phyloP scores from a whole-genome alignment of 2,797 vertebrate genomes.

The Cossypha niveicapilla region DNA sequence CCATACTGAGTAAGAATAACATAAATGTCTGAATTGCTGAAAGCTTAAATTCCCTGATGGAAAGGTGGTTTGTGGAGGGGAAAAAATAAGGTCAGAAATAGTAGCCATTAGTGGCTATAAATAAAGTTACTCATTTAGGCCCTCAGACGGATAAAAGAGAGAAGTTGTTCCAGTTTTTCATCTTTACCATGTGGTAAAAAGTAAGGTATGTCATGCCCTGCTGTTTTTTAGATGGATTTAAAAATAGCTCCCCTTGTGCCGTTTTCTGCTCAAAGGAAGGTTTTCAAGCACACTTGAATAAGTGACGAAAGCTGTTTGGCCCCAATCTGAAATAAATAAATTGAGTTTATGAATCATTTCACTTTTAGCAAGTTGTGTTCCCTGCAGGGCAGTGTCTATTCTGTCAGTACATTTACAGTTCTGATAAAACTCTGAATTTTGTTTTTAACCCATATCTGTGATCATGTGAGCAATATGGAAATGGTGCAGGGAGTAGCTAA shows the following conservation, averaged over 20 bases:
- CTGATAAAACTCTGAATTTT: neutral
- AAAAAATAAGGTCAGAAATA: slow-evolving; percentile 43
- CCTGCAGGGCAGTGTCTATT: neutral
- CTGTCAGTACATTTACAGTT: neutral
- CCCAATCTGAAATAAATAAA: neutral
- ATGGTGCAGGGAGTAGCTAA: neutral
- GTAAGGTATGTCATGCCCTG: slow-evolving; percentile 35
- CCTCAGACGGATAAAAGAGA: neutral
- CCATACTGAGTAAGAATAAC: slow-evolving; percentile 29
- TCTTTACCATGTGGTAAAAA: slow-evolving; percentile 49
- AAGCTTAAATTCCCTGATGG: slow-evolving; percentile 36
- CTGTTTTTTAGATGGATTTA: neutral
- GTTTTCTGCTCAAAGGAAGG: slow-evolving; percentile 1
- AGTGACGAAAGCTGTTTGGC: neutral
- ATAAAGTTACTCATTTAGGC: slow-evolving; percentile 52
- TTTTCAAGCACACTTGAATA: neutral
- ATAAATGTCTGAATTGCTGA: slow-evolving; percentile 19
- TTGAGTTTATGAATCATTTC: neutral
- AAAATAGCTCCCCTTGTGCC: slow-evolving; percentile 25
- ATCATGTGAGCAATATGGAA: neutral
- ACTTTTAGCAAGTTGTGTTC: neutral
- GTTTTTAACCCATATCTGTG: neutral
- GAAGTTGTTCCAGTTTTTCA: slow-evolving; percentile 32
- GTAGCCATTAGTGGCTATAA: slow-evolving; percentile 58
- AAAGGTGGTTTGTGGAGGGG: neutral